A percentile compares a stretch with the other conserved stretches of the same genome.
phyloP scores from a whole-genome alignment of 2,888 invertebrate genomes.

The Penaeus monodon region DNA sequence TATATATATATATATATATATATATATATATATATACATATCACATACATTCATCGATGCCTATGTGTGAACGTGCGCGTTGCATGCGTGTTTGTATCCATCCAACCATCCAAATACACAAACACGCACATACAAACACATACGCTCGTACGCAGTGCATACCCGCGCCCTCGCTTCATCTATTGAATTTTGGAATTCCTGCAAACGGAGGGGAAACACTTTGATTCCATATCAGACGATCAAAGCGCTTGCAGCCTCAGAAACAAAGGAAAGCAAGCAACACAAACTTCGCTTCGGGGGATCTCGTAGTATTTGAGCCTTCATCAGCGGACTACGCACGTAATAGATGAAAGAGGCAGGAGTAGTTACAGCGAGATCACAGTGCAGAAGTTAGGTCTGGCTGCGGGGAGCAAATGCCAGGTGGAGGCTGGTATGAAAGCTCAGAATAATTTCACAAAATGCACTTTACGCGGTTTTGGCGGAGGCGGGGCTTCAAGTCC shows the following conservation, averaged over 20 bases:
- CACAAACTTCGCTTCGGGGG: constrained; percentile 6
- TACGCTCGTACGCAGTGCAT: background rate
- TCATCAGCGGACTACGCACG: constrained; percentile 10
- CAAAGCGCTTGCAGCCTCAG: constrained; percentile 15
- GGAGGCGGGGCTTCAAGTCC: no score
- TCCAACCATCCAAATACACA: background rate
- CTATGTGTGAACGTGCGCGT: no score
- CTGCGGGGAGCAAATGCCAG: no score
- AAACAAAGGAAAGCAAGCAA: constrained; percentile 22
- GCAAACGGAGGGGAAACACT: constrained; percentile 8
- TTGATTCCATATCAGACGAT: constrained; percentile 27
- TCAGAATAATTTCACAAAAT: no score
- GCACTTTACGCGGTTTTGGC: no score
- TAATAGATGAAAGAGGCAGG: no score
- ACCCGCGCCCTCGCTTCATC: background rate
- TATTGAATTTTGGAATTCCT: constrained; percentile 20
- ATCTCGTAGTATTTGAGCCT: constrained; percentile 11
- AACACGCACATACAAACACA: background rate
- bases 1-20: no score
- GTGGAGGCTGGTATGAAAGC: no score
- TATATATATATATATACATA: background rate
- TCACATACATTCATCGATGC: background rate
- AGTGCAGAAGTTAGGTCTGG: no score
- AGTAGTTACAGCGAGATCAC: no score
- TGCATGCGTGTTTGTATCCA: no score